Conservation (phyloP, 2,797 vertebrate genomes). For the Thalassophryne amazonica region DNA sequence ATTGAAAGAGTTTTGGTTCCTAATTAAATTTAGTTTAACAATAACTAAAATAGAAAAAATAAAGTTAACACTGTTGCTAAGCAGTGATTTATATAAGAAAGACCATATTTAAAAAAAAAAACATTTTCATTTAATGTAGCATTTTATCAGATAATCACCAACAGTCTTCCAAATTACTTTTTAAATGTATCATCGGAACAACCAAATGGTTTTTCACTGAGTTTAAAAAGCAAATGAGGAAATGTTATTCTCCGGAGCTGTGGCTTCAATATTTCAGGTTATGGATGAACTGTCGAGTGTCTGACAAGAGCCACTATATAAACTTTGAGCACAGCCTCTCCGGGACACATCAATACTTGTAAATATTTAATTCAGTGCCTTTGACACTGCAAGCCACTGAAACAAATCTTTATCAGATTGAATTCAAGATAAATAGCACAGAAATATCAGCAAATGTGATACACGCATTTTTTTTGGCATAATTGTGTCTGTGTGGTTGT, state of each 20-base stretch:
- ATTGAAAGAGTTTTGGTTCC: too few relatives aligned
- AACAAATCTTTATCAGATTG: conserved; percentile 71
- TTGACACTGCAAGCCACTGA: conserved; percentile 68
- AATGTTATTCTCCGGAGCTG: conserved; percentile 11
- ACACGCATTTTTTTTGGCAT: conserved; percentile 28
- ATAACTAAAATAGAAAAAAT: too few relatives aligned
- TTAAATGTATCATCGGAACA: too few relatives aligned
- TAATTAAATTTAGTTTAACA: too few relatives aligned
- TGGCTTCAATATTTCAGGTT: conserved; percentile 56
- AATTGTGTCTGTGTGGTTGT: conserved; percentile 26
- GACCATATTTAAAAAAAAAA: too few relatives aligned
- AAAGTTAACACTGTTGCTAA: too few relatives aligned
- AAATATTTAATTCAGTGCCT: conserved; percentile 78
- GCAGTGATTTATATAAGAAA: too few relatives aligned
- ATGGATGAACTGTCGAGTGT: conserved; percentile 64
- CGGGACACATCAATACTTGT: conserved; percentile 65
- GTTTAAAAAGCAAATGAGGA: neutral
- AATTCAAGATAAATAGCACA: conserved; percentile 68
- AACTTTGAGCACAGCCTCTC: conserved; percentile 68
- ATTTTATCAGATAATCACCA: too few relatives aligned
- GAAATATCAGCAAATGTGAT: conserved; percentile 60
- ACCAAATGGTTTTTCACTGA: too few relatives aligned
- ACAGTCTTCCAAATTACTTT: too few relatives aligned
- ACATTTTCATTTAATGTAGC: too few relatives aligned
- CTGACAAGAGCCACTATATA: conserved; percentile 66